Base-by-base conservation (phyloP, 2,797 vertebrate species). In the Halcyon chelicuti region DNA sequence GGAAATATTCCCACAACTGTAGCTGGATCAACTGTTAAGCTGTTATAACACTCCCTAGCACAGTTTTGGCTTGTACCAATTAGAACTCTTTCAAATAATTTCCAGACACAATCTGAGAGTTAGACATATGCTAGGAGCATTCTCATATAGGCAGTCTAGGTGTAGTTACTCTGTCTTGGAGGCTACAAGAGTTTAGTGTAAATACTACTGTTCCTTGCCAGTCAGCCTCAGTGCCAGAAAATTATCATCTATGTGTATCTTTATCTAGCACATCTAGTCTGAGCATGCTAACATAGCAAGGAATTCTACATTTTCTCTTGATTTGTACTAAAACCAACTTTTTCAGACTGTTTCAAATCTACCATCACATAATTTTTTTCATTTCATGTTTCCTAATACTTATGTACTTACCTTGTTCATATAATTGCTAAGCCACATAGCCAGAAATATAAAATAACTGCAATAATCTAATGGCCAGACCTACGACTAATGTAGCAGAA, bases 401-500 rank as follows among this genome's bases (percentile, higher is more conserved):
- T 87, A 6, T 55, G 85, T 75, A 46, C 87, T 82, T 93, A 71
- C 52, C 25, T 51, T 54, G 20, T 73, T 91, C 61, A 6, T 86
- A 12, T 79, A 76, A 68, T 79, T 96, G n/a, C 62, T 51, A 86
- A 86, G 11, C 7, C 23, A 75, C 17, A 47, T 63, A 84, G 52
- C 14, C 62, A 75, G 16, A 95, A 62, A 12, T 26, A 79, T 37
- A 67, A 85, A 92, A 75, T 54, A 80, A 46, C 6, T 65, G 28
- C 51, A 62, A 20, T 66, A 86, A 90, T 68, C n/a, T 90, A 78
- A 86, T 31, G 17, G 13, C 2, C n/a, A 71, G 22, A 88, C 46
- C 42, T 93, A 57, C 74, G 37, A 31, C 28, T 93, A 93, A 90
- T 72, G 68, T 62, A 90, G 61, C 52, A 93, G 90, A 91, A 96